Evolutionary conservation across 2,888 invertebrate species (phyloP).

Genomic region (Stenoptilia bipunctidactyla): DNA sequence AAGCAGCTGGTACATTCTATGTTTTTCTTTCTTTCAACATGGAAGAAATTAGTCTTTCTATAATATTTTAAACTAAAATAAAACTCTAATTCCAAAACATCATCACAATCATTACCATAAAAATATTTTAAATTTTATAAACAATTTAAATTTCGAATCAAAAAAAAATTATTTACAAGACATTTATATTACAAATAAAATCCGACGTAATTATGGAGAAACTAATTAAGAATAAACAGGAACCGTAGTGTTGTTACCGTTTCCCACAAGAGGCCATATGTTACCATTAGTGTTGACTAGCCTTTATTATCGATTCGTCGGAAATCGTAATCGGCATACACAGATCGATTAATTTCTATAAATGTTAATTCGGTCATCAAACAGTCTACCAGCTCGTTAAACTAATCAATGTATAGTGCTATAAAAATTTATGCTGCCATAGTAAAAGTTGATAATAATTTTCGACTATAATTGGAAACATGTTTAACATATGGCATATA

Average conservation of each 20-base stretch:
- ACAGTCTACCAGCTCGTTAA: conserved; percentile 45
- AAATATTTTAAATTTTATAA: no score
- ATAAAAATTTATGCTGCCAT: conserved; percentile 47
- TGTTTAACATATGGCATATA: no score
- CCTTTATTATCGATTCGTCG: conserved; percentile 51
- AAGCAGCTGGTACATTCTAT: no score
- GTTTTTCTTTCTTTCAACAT: no score
- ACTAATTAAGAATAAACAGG: conserved; percentile 42
- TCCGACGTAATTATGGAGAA: neutral
- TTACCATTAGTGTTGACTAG: conserved; percentile 61
- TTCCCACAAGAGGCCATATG: conserved; percentile 51
- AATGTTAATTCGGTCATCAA: conserved; percentile 63
- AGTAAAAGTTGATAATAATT: conserved; percentile 40
- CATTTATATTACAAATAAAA: neutral
- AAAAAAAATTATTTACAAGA: neutral
- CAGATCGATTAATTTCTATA: conserved; percentile 63
- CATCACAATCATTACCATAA: no score
- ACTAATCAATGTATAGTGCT: conserved; percentile 58
- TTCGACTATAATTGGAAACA: conserved; percentile 39
- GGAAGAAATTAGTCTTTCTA: no score
- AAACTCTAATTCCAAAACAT: no score
- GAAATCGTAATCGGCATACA: conserved; percentile 42
- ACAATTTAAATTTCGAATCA: no score
- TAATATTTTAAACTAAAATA: no score
- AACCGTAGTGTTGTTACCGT: conserved; percentile 34